A percentile compares a stretch with the other conserved stretches of the same genome.
These are phyloP conservation scores for Melieria omissa DNA, from an alignment of 2,888 invertebrate species.

Conservation along the genomic window DNA sequence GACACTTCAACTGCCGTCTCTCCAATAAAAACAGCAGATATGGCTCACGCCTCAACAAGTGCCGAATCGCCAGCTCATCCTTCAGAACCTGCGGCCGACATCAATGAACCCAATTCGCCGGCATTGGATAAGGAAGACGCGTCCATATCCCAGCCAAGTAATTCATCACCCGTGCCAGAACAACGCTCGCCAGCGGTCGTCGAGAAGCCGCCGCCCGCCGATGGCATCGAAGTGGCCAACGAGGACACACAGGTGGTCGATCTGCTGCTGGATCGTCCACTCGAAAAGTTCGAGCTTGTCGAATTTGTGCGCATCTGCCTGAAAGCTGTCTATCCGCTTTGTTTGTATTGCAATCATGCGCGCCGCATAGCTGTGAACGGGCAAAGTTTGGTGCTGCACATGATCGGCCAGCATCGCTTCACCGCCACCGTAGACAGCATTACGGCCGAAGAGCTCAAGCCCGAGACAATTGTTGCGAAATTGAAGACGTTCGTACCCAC, in stretches of 20 bases:
- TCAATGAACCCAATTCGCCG: too few relatives aligned
- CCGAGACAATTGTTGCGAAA: conserved; percentile 76
- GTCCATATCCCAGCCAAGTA: too few relatives aligned
- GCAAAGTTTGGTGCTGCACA: conserved; percentile 81
- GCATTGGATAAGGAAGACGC: too few relatives aligned
- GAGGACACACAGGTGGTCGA: conserved; percentile 77
- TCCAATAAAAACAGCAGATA: too few relatives aligned
- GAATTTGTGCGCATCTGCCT: conserved; percentile 80
- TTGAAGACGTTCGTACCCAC: conserved; percentile 71
- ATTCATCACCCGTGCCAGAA: too few relatives aligned
- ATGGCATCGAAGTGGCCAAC: conserved; percentile 70
- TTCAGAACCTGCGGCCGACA: too few relatives aligned
- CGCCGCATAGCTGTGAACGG: conserved; percentile 87
- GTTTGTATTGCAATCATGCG: conserved; percentile 88
- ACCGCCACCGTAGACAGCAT: conserved; percentile 82
- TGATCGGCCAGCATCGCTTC: conserved; percentile 83
- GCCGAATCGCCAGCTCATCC: too few relatives aligned
- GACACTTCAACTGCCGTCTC: too few relatives aligned
- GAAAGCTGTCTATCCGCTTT: conserved; percentile 74
- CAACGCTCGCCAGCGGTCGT: too few relatives aligned
- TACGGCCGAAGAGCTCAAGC: conserved; percentile 78
- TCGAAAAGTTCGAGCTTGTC: conserved; percentile 80
- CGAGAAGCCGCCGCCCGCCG: conserved; percentile 46
- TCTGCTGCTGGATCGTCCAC: conserved; percentile 77
- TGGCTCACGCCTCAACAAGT: too few relatives aligned